Conservation (phyloP, 1,140 invertebrate species). For the Eulimnadia texana region DNA sequence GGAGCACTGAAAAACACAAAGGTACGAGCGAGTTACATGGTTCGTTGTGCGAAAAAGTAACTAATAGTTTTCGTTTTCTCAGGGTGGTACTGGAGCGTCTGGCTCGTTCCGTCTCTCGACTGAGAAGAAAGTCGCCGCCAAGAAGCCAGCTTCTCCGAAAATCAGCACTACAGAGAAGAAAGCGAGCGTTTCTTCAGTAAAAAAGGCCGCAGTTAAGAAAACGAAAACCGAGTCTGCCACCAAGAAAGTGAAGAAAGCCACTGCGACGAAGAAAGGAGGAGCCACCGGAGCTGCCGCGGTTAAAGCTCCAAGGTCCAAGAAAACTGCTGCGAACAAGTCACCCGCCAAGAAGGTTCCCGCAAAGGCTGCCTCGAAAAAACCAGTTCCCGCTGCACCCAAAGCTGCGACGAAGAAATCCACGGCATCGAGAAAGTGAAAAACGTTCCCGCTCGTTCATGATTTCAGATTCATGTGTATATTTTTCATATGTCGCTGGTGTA, state of each 20-base stretch:
- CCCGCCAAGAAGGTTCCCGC: not conserved
- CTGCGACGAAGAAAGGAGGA: constrained; percentile 20
- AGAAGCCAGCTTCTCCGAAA: constrained; percentile 33
- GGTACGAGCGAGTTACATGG: too few species aligned
- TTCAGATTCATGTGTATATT: not conserved
- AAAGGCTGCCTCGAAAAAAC: constrained; percentile 18
- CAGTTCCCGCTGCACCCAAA: constrained; percentile 14
- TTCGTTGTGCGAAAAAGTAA: constrained; percentile 18
- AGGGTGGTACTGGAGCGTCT: constrained; percentile 14
- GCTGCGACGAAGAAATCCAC: constrained; percentile 5
- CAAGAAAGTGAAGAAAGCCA: constrained; percentile 19
- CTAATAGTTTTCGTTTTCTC: too few species aligned
- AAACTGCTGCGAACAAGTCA: not conserved
- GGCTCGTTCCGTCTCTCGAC: constrained; percentile 13
- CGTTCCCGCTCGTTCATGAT: too few species aligned
- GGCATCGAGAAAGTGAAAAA: not conserved
- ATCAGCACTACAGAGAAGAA: constrained; percentile 37
- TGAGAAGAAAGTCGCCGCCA: constrained; percentile 35
- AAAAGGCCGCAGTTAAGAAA: constrained; percentile 17
- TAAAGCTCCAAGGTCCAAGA: not conserved
- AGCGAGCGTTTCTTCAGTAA: constrained; percentile 15
- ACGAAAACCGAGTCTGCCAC: constrained; percentile 19
- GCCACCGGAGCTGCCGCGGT: constrained; percentile 2
- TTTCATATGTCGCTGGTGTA: too few species aligned
- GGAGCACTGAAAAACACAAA: constrained; percentile 23